Evolutionary conservation across 2,888 invertebrate genomes (phyloP), one percentile per base, ranked within the genome.

Genomic region (Pammene aurita): DNA sequence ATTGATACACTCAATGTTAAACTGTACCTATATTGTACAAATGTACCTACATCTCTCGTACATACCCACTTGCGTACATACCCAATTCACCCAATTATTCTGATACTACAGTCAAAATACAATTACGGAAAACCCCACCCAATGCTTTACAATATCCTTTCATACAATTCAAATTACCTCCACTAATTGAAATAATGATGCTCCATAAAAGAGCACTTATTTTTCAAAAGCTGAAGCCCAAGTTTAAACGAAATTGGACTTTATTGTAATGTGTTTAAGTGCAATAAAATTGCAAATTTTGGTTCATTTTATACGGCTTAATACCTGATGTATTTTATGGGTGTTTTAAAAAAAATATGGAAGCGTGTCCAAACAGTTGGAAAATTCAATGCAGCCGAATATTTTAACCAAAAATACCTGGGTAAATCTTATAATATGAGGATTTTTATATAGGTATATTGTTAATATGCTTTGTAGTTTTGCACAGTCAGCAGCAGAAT

Each of bases 181-280:
- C 26, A 42, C 41, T 68, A 68, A 68, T 68, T 63, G 18, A 68
- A 63, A 57, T 63, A 68, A 68, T 57, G 63, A 57, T 57, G 34
- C 48, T 35, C 63, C 46, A 57, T 52, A 63, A 56, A 57, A 62
- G 57, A 18, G n/a, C 56, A 14, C 26, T 67, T 56, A 62, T 67
- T 50, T 63, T 63, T 34, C 26, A 50, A 52, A 66, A 26, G 35
- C 26, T 13, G 34, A n/a, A n/a, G 1, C 7, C n/a, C n/a, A n/a
- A n/a, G n/a, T n/a, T 34, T 63, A 16, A 42, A 34, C 50, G 7
- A 57, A 50, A 50, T 42, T 42, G 5, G 11, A 50, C 56, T 56
- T 57, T 56, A 63, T 18, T 7, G 7, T 16, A 10, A 5, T 16
- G 13, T 2, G 1, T 26, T 34, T 50, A 67, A 41, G 54, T 35